Percentiles rank a stretch among this genome's conserved stretches.
These are phyloP conservation scores for Drosophila buzzatii DNA, from an alignment of 2,888 invertebrate genomes.

Conservation along the genomic window DNA sequence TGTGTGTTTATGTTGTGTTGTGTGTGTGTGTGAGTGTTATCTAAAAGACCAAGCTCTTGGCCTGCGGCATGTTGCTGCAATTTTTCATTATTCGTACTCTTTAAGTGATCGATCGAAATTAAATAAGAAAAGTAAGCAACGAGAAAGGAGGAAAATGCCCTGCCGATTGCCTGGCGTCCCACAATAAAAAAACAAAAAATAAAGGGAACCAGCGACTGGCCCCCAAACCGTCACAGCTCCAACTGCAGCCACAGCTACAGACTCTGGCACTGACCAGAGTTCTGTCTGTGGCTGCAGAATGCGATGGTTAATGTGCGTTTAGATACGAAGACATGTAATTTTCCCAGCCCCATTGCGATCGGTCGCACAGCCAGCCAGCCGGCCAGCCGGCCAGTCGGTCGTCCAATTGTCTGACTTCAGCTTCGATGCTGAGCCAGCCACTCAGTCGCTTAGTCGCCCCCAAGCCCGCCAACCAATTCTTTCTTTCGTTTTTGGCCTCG, in stretches of 20 bases:
- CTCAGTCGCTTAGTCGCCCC: constrained; percentile 39
- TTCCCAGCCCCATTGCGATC: constrained; percentile 66
- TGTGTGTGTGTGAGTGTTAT: constrained; percentile 41
- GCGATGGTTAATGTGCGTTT: constrained; percentile 80
- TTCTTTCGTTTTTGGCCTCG: constrained; percentile 17
- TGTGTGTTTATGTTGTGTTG: constrained; percentile 15
- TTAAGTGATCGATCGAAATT: constrained; percentile 79
- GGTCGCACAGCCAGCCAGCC: constrained; percentile 36
- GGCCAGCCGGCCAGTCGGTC: not conserved
- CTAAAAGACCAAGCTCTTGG: constrained; percentile 51
- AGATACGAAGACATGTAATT: constrained; percentile 79
- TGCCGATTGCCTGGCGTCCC: constrained; percentile 28
- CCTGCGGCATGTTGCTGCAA: constrained; percentile 69
- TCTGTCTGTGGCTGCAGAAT: constrained; percentile 46
- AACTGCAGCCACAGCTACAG: constrained; percentile 9
- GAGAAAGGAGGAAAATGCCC: constrained; percentile 54
- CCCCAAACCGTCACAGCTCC: constrained; percentile 22
- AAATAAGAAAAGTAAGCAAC: constrained; percentile 76
- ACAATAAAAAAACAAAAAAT: constrained; percentile 5
- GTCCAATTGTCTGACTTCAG: constrained; percentile 4
- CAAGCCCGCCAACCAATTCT: constrained; percentile 15
- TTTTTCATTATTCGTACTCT: constrained; percentile 76
- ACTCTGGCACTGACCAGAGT: not conserved
- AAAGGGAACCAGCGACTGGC: constrained; percentile 37
- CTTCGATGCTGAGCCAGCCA: constrained; percentile 28